Conservation (phyloP, 2,113 vertebrate species). For the Carassius auratus region DNA sequence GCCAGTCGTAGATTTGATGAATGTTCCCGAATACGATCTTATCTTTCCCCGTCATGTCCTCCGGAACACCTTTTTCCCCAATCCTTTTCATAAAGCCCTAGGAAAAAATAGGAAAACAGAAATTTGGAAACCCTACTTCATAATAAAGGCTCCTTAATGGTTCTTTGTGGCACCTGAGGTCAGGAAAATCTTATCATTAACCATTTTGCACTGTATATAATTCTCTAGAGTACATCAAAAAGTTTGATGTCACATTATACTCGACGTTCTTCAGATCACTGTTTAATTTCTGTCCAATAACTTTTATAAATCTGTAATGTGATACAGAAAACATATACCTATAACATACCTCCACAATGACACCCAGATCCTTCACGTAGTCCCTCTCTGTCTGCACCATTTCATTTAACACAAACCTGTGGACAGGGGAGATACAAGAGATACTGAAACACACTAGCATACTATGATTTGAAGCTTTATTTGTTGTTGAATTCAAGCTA, state of each 20-base stretch:
- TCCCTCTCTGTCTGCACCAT: conserved; percentile 96
- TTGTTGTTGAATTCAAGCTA: neutral
- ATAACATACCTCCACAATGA: conserved; percentile 89
- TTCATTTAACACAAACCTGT: conserved; percentile 96
- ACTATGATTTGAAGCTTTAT: neutral
- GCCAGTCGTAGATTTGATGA: conserved; percentile 99
- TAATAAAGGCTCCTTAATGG: neutral
- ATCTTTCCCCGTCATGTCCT: conserved; percentile 95
- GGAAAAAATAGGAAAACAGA: neutral
- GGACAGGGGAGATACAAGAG: neutral
- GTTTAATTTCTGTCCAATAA: neutral
- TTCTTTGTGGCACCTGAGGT: neutral
- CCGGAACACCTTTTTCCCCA: conserved; percentile 91
- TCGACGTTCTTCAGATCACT: neutral
- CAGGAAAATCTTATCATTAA: neutral
- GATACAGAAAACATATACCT: no score
- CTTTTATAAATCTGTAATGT: neutral
- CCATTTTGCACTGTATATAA: neutral
- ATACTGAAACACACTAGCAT: neutral
- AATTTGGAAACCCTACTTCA: neutral
- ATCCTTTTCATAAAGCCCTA: conserved; percentile 94
- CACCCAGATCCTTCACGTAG: conserved; percentile 94
- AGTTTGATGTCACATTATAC: neutral
- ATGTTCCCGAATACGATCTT: conserved; percentile 71
- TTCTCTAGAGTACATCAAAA: neutral